These are phyloP conservation scores for Lagopus muta DNA, from an alignment of 2,113 vertebrate species.

Conservation along the genomic window DNA sequence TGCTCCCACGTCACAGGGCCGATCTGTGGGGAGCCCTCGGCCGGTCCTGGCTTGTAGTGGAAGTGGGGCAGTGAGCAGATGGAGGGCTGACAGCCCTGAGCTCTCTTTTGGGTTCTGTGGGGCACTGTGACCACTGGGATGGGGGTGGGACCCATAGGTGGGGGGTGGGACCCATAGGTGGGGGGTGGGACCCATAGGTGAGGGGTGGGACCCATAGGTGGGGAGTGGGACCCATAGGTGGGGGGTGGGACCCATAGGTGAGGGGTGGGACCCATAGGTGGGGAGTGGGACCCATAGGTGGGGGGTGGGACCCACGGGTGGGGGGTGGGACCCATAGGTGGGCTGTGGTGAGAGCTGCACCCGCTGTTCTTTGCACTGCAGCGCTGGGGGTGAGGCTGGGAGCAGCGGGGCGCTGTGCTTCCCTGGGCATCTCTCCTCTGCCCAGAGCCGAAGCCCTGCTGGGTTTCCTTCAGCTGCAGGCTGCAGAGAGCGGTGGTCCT, in stretches of 20 bases:
- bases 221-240: neutral
- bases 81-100: neutral
- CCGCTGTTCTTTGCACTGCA: constrained; percentile 15
- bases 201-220: no score
- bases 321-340: neutral
- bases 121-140: neutral
- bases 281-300: no score
- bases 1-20: neutral
- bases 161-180: no score
- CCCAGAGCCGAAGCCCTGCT: constrained; percentile 40
- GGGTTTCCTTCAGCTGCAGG: constrained; percentile 11
- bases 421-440: neutral
- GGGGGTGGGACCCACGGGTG: no score
- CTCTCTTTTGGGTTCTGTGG: constrained; percentile 23
- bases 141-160: no score
- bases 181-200: no score
- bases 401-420: neutral
- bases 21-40: neutral
- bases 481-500: constrained; percentile 31
- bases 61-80: neutral
- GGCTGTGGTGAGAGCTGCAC: constrained; percentile 9
- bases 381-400: constrained; percentile 32
- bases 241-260: neutral
- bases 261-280: no score
- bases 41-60: neutral